Evolutionary conservation across 2,888 invertebrate genomes (phyloP).

Genomic region (Cephus nigrinus): DNA sequence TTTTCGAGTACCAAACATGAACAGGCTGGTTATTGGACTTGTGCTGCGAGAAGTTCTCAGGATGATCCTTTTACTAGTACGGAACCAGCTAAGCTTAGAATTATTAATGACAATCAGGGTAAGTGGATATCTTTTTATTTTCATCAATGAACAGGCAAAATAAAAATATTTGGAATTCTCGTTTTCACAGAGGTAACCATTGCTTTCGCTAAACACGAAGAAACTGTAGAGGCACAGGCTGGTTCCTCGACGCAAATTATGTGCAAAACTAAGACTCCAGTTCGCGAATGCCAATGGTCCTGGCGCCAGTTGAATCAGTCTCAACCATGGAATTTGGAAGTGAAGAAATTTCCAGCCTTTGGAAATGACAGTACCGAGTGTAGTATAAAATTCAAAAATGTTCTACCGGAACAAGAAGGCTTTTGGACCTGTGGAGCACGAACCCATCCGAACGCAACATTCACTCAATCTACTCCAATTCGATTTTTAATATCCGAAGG

Average conservation of each 20-base stretch:
- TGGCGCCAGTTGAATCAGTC: slow-evolving; percentile 61
- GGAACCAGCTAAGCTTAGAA: slow-evolving; percentile 56
- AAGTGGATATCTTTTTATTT: slow-evolving; percentile 11
- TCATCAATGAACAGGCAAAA: background rate
- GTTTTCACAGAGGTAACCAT: slow-evolving; percentile 40
- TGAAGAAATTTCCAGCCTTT: slow-evolving; percentile 57
- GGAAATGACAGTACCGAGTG: slow-evolving; percentile 58
- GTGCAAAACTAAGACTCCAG: slow-evolving; percentile 51
- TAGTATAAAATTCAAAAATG: slow-evolving; percentile 58
- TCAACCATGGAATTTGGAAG: slow-evolving; percentile 57
- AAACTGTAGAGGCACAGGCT: slow-evolving; percentile 49
- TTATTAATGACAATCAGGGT: slow-evolving; percentile 50
- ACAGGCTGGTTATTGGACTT: slow-evolving; percentile 62
- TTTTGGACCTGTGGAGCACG: slow-evolving; percentile 62
- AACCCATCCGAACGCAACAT: slow-evolving; percentile 45
- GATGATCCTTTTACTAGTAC: slow-evolving; percentile 57
- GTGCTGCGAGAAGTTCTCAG: slow-evolving; percentile 54
- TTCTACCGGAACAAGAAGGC: slow-evolving; percentile 58
- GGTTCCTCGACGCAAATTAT: slow-evolving; percentile 55
- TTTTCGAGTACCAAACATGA: slow-evolving; percentile 60
- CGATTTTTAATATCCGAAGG: slow-evolving; percentile 58
- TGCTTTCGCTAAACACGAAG: slow-evolving; percentile 49
- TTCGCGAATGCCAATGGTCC: slow-evolving; percentile 62
- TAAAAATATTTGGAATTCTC: background rate
- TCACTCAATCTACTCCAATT: slow-evolving; percentile 50